Base-by-base conservation (phyloP, 2,113 vertebrate genomes). In the Falco punctatus region DNA sequence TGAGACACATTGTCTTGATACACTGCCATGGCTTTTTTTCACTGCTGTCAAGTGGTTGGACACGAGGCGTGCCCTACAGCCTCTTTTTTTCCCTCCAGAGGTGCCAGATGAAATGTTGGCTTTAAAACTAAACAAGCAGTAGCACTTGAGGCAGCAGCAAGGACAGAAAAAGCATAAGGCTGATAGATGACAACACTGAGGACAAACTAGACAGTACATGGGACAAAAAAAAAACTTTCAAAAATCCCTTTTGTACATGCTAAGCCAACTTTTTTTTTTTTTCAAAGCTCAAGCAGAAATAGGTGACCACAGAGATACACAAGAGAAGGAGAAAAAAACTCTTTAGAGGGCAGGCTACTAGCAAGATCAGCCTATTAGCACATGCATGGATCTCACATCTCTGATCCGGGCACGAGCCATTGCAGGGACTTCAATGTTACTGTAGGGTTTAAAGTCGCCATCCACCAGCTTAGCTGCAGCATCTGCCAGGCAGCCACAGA, bases 81-180 rank as follows among this genome's bases (percentile, higher is more conserved):
- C 66, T 89, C 81, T 54, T 30, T 69, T 66, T 66, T 91, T 86
- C 35, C 87, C 88, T 94, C 73, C 1, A 40, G 78, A 80, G 70
- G 4, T 80, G 75, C 69, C 66, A 93, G 58, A 83, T 38, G 51
- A 86, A 96, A 94, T 73, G 78, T 74, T 90, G 93, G 71, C 67
- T 66, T 78, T 90, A 42, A 89, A 96, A 73, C 59, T 70, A 84
- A 96, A 83, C 55, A 86, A 86, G 74, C 57, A 44, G 18, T 6
- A 51, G 58, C 64, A 71, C 92, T 75, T 59, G 59, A 88, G 49
- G 83, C 54, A 65, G 77, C 26, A 54, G 49, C 48, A 80, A 95
- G 79, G 81, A 46, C 75, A 91, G 30, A 33, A 23, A 28, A 81
- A 79, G 52, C 52, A 40, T 19, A 77, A 67, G 54, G 55, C 13